Conservation (phyloP, 1,140 invertebrate species). For the Drosophila parabipectinata region DNA sequence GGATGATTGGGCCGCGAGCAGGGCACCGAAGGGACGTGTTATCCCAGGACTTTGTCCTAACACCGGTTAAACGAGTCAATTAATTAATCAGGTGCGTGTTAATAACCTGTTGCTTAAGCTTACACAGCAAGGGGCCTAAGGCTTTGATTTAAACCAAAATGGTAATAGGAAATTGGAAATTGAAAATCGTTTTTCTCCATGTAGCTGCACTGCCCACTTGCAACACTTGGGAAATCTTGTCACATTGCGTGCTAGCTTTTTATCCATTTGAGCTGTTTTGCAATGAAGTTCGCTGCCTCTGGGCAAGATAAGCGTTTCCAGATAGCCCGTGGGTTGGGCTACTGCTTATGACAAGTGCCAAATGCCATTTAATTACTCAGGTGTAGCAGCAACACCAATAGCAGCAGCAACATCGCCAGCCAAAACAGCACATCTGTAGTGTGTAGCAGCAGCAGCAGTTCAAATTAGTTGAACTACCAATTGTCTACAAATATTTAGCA, state of each 20-base stretch:
- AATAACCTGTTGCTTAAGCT: constrained; percentile 68
- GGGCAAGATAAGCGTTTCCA: constrained; percentile 68
- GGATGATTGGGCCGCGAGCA: constrained; percentile 27
- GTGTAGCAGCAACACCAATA: constrained; percentile 39
- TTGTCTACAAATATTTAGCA: constrained; percentile 82
- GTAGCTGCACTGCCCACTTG: constrained; percentile 29
- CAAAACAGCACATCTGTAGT: constrained; percentile 10
- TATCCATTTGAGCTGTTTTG: constrained; percentile 51
- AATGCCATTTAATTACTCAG: constrained; percentile 74
- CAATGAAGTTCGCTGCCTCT: constrained; percentile 83
- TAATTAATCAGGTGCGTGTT: constrained; percentile 72
- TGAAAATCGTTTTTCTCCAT: background rate
- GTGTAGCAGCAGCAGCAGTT: constrained; percentile 22
- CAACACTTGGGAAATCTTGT: constrained; percentile 55
- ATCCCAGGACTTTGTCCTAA: constrained; percentile 9
- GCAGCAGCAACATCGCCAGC: constrained; percentile 26
- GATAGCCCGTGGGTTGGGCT: constrained; percentile 50
- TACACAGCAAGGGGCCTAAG: background rate
- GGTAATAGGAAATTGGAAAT: too few relatives aligned
- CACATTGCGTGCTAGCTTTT: constrained; percentile 59
- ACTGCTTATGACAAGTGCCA: constrained; percentile 50
- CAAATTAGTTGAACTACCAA: constrained; percentile 81
- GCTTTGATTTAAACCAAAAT: too few relatives aligned
- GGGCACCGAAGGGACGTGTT: constrained; percentile 9
- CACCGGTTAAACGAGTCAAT: constrained; percentile 60